Conservation (phyloP, 1,140 invertebrate species). For the Zophobas morio region DNA sequence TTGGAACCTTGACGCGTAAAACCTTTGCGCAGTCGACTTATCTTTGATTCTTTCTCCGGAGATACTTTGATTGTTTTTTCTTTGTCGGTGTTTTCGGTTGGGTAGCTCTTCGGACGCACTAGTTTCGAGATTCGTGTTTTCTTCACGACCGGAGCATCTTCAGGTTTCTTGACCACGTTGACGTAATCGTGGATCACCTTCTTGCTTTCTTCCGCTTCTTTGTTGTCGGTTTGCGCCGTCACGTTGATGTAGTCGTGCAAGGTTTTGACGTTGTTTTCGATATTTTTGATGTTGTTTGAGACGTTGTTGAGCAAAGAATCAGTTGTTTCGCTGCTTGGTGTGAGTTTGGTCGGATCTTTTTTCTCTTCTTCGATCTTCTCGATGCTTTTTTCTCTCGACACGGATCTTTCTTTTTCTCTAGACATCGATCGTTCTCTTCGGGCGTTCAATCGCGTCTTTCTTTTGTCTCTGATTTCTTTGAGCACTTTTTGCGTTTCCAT, state of each 20-base stretch:
- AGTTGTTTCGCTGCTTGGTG: conserved; percentile 43
- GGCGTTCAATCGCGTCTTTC: conserved; percentile 66
- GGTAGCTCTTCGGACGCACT: conserved; percentile 72
- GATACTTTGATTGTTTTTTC: conserved; percentile 66
- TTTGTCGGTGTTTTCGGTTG: conserved; percentile 67
- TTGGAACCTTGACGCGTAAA: conserved; percentile 65
- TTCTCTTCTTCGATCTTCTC: conserved; percentile 11
- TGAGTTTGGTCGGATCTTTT: conserved; percentile 20
- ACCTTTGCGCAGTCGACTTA: conserved; percentile 67
- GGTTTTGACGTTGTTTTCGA: conserved; percentile 56
- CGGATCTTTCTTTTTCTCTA: conserved; percentile 56
- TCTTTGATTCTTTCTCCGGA: conserved; percentile 69
- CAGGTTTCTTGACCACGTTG: conserved; percentile 35
- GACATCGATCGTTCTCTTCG: conserved; percentile 56
- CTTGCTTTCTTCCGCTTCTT: conserved; percentile 59
- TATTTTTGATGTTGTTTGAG: conserved; percentile 62
- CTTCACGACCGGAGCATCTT: conserved; percentile 54
- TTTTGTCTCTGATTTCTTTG: conserved; percentile 76
- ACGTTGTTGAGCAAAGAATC: conserved; percentile 58
- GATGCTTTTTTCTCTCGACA: conserved; percentile 51
- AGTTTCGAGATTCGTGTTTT: conserved; percentile 72
- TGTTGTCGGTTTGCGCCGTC: conserved; percentile 59
- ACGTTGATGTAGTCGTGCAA: conserved; percentile 57
- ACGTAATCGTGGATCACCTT: conserved; percentile 47
- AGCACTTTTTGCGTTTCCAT: conserved; percentile 76